phyloP scores from a whole-genome alignment of 2,888 invertebrate genomes.

The Orthosia cruda region DNA sequence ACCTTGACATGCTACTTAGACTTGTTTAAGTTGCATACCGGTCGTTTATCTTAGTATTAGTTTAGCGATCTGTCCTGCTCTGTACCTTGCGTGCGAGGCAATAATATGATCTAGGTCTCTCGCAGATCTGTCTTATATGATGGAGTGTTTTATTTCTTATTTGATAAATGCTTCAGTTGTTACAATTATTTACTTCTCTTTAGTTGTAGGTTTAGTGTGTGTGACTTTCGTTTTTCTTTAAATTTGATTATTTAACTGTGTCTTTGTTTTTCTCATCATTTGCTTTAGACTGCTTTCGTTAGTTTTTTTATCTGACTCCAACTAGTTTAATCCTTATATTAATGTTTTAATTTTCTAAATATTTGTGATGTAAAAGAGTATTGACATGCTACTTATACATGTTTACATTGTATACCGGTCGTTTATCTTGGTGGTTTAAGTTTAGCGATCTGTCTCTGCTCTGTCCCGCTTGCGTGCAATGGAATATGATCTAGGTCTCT shows the following conservation, averaged over 20 bases:
- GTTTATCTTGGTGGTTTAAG: constrained; percentile 25
- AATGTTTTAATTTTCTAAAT: too few species aligned
- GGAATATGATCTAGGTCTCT: constrained; percentile 35
- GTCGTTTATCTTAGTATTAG: constrained; percentile 28
- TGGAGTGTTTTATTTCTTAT: background rate
- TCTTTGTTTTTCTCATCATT: background rate
- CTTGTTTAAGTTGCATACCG: constrained; percentile 25
- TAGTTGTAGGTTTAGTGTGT: background rate
- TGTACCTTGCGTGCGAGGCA: constrained; percentile 21
- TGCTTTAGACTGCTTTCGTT: background rate
- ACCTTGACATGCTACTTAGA: constrained; percentile 53
- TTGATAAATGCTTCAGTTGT: background rate
- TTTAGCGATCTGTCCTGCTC: constrained; percentile 22
- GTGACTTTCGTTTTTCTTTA: background rate
- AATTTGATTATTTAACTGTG: background rate
- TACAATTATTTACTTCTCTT: background rate
- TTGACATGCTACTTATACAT: constrained; percentile 48
- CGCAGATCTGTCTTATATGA: background rate
- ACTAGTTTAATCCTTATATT: too few species aligned
- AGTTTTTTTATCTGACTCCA: background rate
- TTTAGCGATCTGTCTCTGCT: constrained; percentile 21
- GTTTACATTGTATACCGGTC: constrained; percentile 22
- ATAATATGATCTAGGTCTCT: constrained; percentile 35
- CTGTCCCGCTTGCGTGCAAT: constrained; percentile 15
- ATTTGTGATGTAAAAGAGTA: too few species aligned